phyloP scores from a whole-genome alignment of 1,140 invertebrate species.

The Tigriopus japonicus region DNA sequence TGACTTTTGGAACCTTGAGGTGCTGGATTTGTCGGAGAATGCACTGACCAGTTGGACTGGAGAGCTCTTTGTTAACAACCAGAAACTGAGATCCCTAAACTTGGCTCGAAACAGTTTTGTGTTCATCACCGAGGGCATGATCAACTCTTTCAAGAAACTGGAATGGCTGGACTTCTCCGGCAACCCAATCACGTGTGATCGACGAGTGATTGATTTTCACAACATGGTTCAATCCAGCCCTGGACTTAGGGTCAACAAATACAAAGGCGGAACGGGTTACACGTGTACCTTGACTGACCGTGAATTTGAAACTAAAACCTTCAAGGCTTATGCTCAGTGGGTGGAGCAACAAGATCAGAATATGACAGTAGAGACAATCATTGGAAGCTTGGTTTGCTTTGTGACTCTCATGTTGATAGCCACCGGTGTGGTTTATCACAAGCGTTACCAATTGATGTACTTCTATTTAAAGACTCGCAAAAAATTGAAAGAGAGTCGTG shows the following conservation, averaged over 20 bases:
- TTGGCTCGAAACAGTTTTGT: neutral
- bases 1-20: neutral
- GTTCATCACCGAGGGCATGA: neutral
- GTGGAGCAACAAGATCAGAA: neutral
- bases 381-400: neutral
- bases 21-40: neutral
- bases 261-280: neutral
- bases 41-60: neutral
- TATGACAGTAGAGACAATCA: neutral
- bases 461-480: neutral
- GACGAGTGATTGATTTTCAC: neutral
- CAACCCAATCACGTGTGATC: neutral
- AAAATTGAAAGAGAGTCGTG: neutral
- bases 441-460: neutral
- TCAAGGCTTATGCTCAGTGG: neutral
- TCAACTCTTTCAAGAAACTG: neutral
- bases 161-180: neutral
- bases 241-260: neutral
- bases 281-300: neutral
- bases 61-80: neutral
- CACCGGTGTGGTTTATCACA: neutral
- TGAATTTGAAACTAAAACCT: neutral
- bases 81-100: neutral
- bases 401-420: neutral
- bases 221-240: neutral